Conservation (phyloP, 2,888 invertebrate genomes). For the Cataglyphis cursor region DNA sequence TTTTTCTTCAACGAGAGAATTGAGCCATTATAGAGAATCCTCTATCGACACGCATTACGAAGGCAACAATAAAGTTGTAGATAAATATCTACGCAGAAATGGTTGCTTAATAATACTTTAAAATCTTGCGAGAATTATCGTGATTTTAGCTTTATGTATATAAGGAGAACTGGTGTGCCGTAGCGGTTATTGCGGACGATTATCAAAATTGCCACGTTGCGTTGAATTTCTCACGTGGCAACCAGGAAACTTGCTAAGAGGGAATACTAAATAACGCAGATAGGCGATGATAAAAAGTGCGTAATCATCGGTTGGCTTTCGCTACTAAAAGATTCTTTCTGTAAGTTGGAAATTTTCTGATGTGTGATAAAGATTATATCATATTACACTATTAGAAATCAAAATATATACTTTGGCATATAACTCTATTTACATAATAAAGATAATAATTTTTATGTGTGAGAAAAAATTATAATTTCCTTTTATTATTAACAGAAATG, state of each 20-base stretch:
- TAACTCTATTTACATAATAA: slow-evolving; percentile 2
- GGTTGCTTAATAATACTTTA: slow-evolving; percentile 31
- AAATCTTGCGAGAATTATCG: slow-evolving; percentile 40
- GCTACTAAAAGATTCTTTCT: slow-evolving; percentile 30
- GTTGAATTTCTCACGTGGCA: slow-evolving; percentile 52
- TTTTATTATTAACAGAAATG: neutral
- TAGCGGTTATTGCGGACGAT: slow-evolving; percentile 70
- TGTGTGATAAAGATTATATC: slow-evolving; percentile 16
- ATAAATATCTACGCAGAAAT: slow-evolving; percentile 30
- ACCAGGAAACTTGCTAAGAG: slow-evolving; percentile 45
- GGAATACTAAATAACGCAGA: slow-evolving; percentile 17
- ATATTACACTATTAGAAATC: neutral
- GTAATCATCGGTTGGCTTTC: slow-evolving; percentile 34
- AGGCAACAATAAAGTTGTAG: slow-evolving; percentile 39
- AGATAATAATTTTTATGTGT: neutral
- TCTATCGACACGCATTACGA: slow-evolving; percentile 9
- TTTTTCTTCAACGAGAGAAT: slow-evolving; percentile 12
- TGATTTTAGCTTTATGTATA: slow-evolving; percentile 39
- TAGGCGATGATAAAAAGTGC: slow-evolving; percentile 39
- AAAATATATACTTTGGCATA: neutral
- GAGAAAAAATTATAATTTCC: neutral
- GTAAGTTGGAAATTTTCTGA: neutral
- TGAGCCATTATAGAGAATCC: slow-evolving; percentile 35
- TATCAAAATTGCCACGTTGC: slow-evolving; percentile 69
- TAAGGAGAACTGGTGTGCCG: slow-evolving; percentile 54